phyloP scores from a whole-genome alignment of 2,888 invertebrate species.

The Ischnus inquisitorius region DNA sequence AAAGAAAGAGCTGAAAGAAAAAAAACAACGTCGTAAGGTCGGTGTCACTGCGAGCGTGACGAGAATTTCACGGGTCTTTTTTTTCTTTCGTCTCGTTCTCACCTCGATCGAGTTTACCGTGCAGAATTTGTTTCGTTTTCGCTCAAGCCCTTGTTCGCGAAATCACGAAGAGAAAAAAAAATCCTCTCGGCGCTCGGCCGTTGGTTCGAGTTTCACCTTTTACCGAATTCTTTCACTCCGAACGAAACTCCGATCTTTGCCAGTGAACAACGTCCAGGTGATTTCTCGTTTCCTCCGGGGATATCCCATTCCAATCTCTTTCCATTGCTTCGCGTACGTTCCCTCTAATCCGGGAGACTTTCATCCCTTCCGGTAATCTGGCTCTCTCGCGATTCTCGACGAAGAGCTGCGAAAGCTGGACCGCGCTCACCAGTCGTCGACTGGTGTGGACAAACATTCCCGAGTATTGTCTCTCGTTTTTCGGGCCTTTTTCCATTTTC shows the following conservation, averaged over 20 bases:
- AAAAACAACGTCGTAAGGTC: conserved; percentile 33
- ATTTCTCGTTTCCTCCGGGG: conserved; percentile 46
- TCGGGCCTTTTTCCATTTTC: background rate
- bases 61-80: conserved; percentile 36
- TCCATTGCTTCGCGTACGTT: conserved; percentile 8
- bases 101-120: background rate
- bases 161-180: background rate
- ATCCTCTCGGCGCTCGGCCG: background rate
- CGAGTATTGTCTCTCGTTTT: background rate
- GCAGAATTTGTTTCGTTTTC: background rate
- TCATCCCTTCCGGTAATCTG: conserved; percentile 50
- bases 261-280: conserved; percentile 30
- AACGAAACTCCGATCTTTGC: no score
- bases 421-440: background rate
- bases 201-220: background rate
- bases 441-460: conserved; percentile 42
- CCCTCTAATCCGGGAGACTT: conserved; percentile 42
- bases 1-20: background rate
- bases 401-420: conserved; percentile 45
- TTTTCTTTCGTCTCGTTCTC: background rate
- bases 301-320: background rate
- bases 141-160: no score
- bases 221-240: background rate
- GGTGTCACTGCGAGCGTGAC: conserved; percentile 36
- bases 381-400: conserved; percentile 23